phyloP scores from a whole-genome alignment of 2,888 invertebrate genomes.

The Blastobasis adustella region DNA sequence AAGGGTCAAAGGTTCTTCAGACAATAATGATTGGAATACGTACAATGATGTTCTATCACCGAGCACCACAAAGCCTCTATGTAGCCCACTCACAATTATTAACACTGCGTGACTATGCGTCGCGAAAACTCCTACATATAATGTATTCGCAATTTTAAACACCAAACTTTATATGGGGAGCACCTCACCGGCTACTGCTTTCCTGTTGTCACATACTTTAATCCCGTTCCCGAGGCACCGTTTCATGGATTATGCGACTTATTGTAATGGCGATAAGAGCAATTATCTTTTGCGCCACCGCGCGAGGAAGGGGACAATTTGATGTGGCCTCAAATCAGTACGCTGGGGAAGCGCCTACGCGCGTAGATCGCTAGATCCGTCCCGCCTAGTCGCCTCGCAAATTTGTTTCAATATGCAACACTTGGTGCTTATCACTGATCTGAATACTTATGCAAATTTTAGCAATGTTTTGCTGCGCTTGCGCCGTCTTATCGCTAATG shows the following conservation, averaged over 20 bases:
- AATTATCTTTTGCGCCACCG: slow-evolving; percentile 39
- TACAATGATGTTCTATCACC: slow-evolving; percentile 9
- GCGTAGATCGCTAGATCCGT: slow-evolving; percentile 35
- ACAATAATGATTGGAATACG: slow-evolving; percentile 9
- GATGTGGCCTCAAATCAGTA: slow-evolving; percentile 68
- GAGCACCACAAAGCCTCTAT: slow-evolving; percentile 11
- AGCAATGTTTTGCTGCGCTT: background rate
- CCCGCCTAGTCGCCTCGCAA: slow-evolving; percentile 26
- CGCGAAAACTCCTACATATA: too few species aligned
- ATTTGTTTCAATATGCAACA: slow-evolving; percentile 30
- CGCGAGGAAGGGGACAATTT: slow-evolving; percentile 68
- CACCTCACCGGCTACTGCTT: too few species aligned
- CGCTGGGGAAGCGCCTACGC: slow-evolving; percentile 63
- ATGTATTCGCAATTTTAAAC: too few species aligned
- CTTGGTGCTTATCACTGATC: slow-evolving; percentile 8
- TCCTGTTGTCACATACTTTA: slow-evolving; percentile 37
- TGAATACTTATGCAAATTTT: background rate
- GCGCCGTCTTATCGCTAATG: background rate
- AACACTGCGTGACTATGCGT: too few species aligned
- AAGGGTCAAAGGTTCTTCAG: slow-evolving; percentile 4
- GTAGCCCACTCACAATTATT: too few species aligned
- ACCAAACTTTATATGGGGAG: too few species aligned
- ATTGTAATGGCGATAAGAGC: slow-evolving; percentile 42
- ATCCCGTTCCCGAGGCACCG: slow-evolving; percentile 39
- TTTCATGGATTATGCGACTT: slow-evolving; percentile 44